Evolutionary conservation across 2,797 vertebrate species (phyloP), one percentile per base, ranked within the genome.

Genomic region (Tragelaphus oryx): DNA sequence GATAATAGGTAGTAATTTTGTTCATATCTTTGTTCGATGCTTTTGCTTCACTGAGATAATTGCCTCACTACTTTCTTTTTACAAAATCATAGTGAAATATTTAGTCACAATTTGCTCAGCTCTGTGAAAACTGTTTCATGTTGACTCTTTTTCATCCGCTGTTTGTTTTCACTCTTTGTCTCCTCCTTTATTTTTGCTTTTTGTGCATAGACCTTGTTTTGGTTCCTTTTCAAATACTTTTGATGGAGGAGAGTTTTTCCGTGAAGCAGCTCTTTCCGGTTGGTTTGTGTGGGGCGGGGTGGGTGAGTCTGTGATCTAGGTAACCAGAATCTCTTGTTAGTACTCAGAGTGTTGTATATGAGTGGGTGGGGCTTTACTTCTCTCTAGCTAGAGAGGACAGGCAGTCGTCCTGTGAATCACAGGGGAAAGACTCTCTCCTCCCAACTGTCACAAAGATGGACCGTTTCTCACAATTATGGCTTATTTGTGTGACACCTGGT

Each of bases 1-100:
- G 96, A 93, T 96, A 96, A 95, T 91, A 95, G 83, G 76, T 54
- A 84, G 89, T 92, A 86, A 94, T 97, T 97, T 96, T 68, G 88
- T 92, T 91, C 46, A 55, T 84, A 89, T 85, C 93, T 96, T 95
- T 87, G 86, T 92, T 96, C 80, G 44, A 4, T 54, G 57, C 74
- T 57, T 91, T 96, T 68, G 82, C 91, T 94, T 91, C 85, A 37
- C 52, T 8, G 62, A 95, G 95, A 95, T 96, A 97, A 97, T 97
- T 97, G 84, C 89, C 93, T 95, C 83, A 95, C 96, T 95, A 78
- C 76, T 95, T 91, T 89, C 91, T 95, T 95, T 96, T 87, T 33
- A 44, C 86, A 93, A 95, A 93, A 83, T 82, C 59, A 30, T 18
- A 8, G 80, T 85, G 89, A 97, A 97, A 97, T 96, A 91, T 95